Percentiles rank a stretch among this genome's conserved stretches.
These are phyloP conservation scores for Ceratina japonica DNA, from an alignment of 1,140 invertebrate genomes.

Conservation along the genomic window DNA sequence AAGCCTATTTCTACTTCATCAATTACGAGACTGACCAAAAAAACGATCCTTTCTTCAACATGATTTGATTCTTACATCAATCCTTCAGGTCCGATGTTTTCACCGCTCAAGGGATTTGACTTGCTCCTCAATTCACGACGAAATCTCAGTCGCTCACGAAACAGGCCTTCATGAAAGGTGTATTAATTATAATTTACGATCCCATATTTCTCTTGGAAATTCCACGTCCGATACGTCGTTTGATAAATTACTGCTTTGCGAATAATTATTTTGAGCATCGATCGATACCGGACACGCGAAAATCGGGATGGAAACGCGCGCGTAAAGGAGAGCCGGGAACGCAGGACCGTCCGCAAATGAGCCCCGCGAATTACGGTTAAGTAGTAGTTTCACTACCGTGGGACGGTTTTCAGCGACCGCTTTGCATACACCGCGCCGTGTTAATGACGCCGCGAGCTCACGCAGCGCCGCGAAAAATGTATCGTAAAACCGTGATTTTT, in stretches of 20 bases:
- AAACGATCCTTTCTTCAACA: neutral
- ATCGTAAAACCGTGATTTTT: slow-evolving; percentile 42
- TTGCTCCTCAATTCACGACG: no score
- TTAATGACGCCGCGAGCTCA: slow-evolving; percentile 44
- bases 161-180: neutral
- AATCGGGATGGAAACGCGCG: slow-evolving; percentile 2
- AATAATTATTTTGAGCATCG: slow-evolving; percentile 18
- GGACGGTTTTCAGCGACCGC: slow-evolving; percentile 49
- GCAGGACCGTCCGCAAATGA: slow-evolving; percentile 30
- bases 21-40: no score
- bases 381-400: slow-evolving; percentile 21
- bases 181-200: neutral
- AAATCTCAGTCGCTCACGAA: neutral
- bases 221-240: neutral
- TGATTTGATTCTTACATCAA: neutral
- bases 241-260: slow-evolving; percentile 13
- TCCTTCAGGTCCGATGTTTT: no score
- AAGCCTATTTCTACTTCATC: no score
- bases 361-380: slow-evolving; percentile 39
- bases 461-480: slow-evolving; percentile 36
- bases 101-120: no score
- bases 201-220: neutral
- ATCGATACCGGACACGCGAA: slow-evolving; percentile 21
- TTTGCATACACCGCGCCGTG: slow-evolving; percentile 51
- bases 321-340: slow-evolving; percentile 9